These are phyloP conservation scores for Tichodroma muraria DNA, from an alignment of 2,113 vertebrate species.

Conservation along the genomic window DNA sequence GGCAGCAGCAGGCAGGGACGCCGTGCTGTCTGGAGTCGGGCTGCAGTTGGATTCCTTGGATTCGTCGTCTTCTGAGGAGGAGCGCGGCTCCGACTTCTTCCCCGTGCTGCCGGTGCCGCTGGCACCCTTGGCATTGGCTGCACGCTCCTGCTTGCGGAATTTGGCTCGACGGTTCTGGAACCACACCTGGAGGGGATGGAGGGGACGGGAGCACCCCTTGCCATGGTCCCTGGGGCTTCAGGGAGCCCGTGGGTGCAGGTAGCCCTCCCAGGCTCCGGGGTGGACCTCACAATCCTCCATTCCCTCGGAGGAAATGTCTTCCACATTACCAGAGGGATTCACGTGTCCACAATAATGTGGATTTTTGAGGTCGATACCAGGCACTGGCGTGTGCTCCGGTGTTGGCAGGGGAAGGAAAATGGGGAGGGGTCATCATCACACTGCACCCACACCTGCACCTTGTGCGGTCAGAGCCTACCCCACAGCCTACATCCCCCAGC, in stretches of 20 bases:
- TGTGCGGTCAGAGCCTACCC: background rate
- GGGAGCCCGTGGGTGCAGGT: background rate
- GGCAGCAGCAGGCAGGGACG: slow-evolving; percentile 83
- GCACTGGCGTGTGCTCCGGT: background rate
- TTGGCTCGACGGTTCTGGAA: slow-evolving; percentile 96
- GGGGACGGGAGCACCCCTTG: background rate
- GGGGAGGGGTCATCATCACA: background rate
- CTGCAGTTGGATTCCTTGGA: slow-evolving; percentile 95
- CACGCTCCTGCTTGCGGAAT: slow-evolving; percentile 92
- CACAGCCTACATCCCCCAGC: background rate
- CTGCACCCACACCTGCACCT: background rate
- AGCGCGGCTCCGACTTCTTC: slow-evolving; percentile 83
- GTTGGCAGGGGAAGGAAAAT: background rate
- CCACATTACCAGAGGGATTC: background rate
- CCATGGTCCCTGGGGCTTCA: accelerated
- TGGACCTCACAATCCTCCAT: background rate
- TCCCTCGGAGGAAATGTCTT: background rate
- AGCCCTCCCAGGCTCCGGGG: background rate
- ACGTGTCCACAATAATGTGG: background rate
- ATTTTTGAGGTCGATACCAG: background rate
- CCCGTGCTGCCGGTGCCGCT: slow-evolving; percentile 44
- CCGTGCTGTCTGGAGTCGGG: slow-evolving; percentile 95
- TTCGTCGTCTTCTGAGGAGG: slow-evolving; percentile 90
- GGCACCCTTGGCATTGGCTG: slow-evolving; percentile 82
- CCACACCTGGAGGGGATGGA: slow-evolving; percentile 81